Conservation (phyloP, 2,888 invertebrate species). For the Microchrysa polita region DNA sequence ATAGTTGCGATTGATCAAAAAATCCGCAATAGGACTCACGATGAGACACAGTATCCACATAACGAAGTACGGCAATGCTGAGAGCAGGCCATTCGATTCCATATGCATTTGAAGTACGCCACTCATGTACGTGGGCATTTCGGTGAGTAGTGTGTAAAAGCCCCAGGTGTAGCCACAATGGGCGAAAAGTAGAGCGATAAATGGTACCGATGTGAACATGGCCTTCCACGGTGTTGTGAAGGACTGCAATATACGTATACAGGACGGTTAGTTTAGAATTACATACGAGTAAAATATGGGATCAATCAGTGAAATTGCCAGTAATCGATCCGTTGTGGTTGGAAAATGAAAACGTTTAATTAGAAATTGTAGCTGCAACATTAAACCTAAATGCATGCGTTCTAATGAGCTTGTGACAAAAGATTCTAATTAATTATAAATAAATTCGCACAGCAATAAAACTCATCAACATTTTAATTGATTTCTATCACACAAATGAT, state of each 20-base stretch:
- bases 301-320: too few species aligned
- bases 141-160: slow-evolving; percentile 76
- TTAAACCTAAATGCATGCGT: too few species aligned
- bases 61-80: slow-evolving; percentile 68
- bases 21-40: slow-evolving; percentile 66
- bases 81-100: slow-evolving; percentile 67
- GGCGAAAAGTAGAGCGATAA: slow-evolving; percentile 69
- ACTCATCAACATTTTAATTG: too few species aligned
- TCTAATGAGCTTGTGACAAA: too few species aligned
- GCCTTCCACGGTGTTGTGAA: slow-evolving; percentile 70
- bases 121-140: slow-evolving; percentile 76
- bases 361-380: too few species aligned
- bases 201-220: slow-evolving; percentile 72
- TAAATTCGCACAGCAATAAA: too few species aligned
- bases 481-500: too few species aligned
- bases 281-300: too few species aligned
- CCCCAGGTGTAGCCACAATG: slow-evolving; percentile 79
- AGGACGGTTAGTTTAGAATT: neutral
- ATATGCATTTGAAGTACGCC: slow-evolving; percentile 70
- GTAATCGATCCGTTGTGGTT: too few species aligned
- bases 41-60: slow-evolving; percentile 68
- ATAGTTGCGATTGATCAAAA: slow-evolving; percentile 63
- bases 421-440: too few species aligned
- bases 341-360: too few species aligned
- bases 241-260: slow-evolving; percentile 8